These are phyloP conservation scores for Agonum fuliginosum DNA, from an alignment of 2,888 invertebrate genomes.

Conservation along the genomic window DNA sequence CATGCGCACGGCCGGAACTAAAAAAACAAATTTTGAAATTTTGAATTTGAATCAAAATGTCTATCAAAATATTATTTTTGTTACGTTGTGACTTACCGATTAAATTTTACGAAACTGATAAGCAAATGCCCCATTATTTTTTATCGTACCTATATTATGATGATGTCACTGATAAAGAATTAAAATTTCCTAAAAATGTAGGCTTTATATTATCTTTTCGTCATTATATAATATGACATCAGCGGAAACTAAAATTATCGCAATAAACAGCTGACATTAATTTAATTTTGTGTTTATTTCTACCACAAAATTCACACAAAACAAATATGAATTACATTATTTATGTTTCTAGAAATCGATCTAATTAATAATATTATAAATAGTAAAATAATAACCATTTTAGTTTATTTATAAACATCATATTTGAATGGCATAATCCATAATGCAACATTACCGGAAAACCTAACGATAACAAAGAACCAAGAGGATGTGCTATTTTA, in stretches of 20 bases:
- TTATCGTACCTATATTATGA: too few species aligned
- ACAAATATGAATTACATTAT: background rate
- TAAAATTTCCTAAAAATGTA: too few species aligned
- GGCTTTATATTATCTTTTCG: too few species aligned
- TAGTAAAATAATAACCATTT: conserved; percentile 15
- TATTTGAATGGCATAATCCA: background rate
- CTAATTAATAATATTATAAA: conserved; percentile 38
- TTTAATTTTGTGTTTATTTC: background rate
- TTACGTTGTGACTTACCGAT: too few species aligned
- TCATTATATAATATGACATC: conserved; percentile 42
- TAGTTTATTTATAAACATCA: conserved; percentile 25
- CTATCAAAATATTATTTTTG: too few species aligned
- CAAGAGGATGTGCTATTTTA: conserved; percentile 47
- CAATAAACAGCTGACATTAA: conserved; percentile 7
- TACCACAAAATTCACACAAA: background rate
- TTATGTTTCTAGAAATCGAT: background rate
- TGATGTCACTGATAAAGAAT: too few species aligned
- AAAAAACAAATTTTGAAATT: too few species aligned
- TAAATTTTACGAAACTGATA: too few species aligned
- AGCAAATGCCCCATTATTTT: too few species aligned
- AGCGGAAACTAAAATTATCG: conserved; percentile 14
- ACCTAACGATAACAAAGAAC: conserved; percentile 49
- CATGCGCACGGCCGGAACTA: too few species aligned
- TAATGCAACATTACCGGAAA: conserved; percentile 31
- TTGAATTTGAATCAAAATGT: too few species aligned